Base-by-base conservation (phyloP, 1,140 invertebrate species). In the Drosophila lacteicornis region DNA sequence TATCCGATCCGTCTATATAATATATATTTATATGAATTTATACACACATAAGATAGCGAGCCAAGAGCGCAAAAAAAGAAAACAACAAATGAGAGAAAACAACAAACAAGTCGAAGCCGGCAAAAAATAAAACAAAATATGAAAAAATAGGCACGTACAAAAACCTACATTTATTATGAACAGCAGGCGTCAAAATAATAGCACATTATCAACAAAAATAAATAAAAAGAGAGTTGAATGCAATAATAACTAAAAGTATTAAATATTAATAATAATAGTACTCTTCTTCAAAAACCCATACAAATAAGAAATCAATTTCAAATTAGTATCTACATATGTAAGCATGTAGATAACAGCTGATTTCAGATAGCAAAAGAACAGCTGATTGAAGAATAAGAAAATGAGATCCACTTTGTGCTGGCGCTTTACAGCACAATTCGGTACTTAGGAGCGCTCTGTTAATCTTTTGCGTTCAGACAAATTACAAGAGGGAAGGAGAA, bases 51-150 rank as follows among this genome's bases (percentile, higher is more conserved):
- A 68, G 71, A 84, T 80, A 79, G 53, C 63, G 33, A 81, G 81
- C 60, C 61, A 68, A 80, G 66, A 75, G 71, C 47, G 46, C 62
- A 79, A 84, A 80, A 49, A 25, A 45, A 73, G 33, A 65, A 27
- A 59, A 43, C 30, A 53, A 58, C 47, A 77, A 78, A 57, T 25
- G 22, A 25, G 22, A 25, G 33, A 30, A 49, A 74, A 77, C 67
- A 83, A 83, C 77, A 83, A 84, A 84, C 77, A 80, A 75, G 62
- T 65, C 55, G 19, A 62, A 82, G 82, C 81, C 81, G 81, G 81
- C 82, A 84, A 84, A 84, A 84, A 69, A 53, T 30, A 56, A 61
- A 75, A 62, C 40, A n/a, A 33, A 30, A 22, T 8, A 79, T 53
- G 46, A 60, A 77, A 42, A 70, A 22, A 40, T 27, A 38, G n/a